phyloP scores from a whole-genome alignment of 2,888 invertebrate species.

The Gari tellinella region DNA sequence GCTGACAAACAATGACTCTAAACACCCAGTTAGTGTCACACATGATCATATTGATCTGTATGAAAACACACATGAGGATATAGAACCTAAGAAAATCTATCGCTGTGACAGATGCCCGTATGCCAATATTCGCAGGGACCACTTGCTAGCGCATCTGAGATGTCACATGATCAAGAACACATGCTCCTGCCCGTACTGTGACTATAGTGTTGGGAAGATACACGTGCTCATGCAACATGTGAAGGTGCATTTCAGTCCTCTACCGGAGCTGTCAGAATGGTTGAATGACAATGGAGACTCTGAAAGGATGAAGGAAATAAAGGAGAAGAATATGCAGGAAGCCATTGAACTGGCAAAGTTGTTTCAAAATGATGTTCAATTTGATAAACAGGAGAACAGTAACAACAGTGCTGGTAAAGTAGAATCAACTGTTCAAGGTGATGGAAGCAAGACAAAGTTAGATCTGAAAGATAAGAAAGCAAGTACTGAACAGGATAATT shows the following conservation, averaged over 20 bases:
- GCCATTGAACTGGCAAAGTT: constrained; percentile 70
- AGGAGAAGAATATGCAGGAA: constrained; percentile 72
- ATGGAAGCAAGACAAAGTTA: neutral
- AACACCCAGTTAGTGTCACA: constrained; percentile 74
- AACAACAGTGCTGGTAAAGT: constrained; percentile 21
- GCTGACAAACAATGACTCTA: constrained; percentile 72
- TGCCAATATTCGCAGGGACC: constrained; percentile 90
- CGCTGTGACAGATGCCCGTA: constrained; percentile 93
- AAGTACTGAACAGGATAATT: neutral
- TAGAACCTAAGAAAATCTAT: constrained; percentile 87
- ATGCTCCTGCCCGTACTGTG: constrained; percentile 92
- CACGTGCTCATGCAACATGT: constrained; percentile 92
- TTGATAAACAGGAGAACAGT: constrained; percentile 8
- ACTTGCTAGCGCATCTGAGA: constrained; percentile 90
- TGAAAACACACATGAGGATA: constrained; percentile 75
- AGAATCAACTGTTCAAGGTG: constrained; percentile 12
- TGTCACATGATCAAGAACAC: constrained; percentile 89
- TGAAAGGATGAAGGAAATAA: constrained; percentile 72
- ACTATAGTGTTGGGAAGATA: constrained; percentile 91
- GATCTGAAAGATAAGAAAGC: constrained; percentile 4
- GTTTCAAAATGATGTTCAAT: constrained; percentile 59
- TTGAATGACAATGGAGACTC: constrained; percentile 74
- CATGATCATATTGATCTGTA: constrained; percentile 80
- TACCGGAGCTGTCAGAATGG: constrained; percentile 81
- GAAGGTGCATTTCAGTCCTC: constrained; percentile 89